These are phyloP conservation scores for Stegana nigrithorax DNA, from an alignment of 2,888 invertebrate genomes.

Conservation along the genomic window DNA sequence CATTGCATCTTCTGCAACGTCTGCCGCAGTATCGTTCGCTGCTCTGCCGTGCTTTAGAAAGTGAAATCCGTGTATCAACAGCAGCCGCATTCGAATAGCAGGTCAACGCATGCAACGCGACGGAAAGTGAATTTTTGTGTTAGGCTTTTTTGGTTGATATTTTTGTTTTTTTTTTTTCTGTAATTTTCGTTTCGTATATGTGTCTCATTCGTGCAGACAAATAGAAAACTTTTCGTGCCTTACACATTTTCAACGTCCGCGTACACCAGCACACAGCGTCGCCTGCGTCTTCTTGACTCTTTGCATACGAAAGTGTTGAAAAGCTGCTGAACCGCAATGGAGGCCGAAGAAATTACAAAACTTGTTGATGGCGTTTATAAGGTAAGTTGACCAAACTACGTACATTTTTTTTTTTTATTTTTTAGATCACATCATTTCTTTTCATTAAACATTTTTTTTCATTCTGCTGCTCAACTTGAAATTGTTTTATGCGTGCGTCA, in stretches of 20 bases:
- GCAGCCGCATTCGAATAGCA: slow-evolving; percentile 20
- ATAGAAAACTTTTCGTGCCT: slow-evolving; percentile 6
- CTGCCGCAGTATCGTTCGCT: slow-evolving; percentile 19
- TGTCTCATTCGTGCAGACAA: background rate
- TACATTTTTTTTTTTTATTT: background rate
- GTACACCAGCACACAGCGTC: slow-evolving; percentile 11
- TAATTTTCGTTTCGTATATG: background rate
- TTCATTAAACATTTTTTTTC: background rate
- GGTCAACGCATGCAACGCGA: slow-evolving; percentile 27
- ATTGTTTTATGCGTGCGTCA: too few relatives aligned
- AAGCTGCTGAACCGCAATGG: slow-evolving; percentile 63
- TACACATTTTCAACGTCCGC: slow-evolving; percentile 5
- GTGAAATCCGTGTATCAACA: slow-evolving; percentile 45
- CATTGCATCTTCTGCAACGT: background rate
- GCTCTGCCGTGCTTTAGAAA: slow-evolving; percentile 48
- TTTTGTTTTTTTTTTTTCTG: background rate
- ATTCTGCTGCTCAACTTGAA: background rate
- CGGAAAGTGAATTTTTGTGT: slow-evolving; percentile 52
- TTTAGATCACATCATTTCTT: background rate
- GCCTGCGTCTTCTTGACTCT: slow-evolving; percentile 16
- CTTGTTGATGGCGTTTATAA: slow-evolving; percentile 92
- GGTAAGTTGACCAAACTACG: slow-evolving; percentile 70
- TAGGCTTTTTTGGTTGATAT: background rate
- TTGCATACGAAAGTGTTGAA: slow-evolving; percentile 27
- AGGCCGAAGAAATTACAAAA: slow-evolving; percentile 91